Evolutionary conservation across 2,113 vertebrate species (phyloP).

Genomic region (western clawed frog (Xenopus tropicalis)): DNA sequence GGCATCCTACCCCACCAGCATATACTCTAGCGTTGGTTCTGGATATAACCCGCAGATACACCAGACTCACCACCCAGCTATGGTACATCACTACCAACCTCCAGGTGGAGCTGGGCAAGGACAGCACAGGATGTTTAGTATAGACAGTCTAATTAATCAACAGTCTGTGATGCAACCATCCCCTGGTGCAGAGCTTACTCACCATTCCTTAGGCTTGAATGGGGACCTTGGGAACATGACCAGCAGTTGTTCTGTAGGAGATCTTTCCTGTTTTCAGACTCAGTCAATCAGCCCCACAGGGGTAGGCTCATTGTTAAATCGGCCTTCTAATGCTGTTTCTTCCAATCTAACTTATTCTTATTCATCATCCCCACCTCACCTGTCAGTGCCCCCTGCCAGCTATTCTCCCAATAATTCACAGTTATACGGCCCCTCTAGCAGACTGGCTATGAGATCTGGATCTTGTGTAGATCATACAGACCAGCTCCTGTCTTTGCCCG

Average conservation of each 20-base stretch:
- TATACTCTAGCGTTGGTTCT: constrained; percentile 65
- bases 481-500: constrained; percentile 75
- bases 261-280: constrained; percentile 71
- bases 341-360: constrained; percentile 70
- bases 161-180: constrained; percentile 73
- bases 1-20: constrained; percentile 65
- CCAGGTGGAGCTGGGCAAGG: constrained; percentile 62
- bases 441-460: constrained; percentile 63
- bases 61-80: constrained; percentile 62
- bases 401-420: constrained; percentile 73
- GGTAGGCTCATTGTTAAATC: constrained; percentile 54
- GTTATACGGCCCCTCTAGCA: constrained; percentile 75
- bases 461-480: constrained; percentile 79
- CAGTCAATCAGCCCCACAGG: constrained; percentile 65
- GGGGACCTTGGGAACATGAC: constrained; percentile 63
- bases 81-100: constrained; percentile 72
- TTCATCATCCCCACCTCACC: constrained; percentile 71
- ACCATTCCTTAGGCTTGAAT: constrained; percentile 63
- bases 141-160: constrained; percentile 86
- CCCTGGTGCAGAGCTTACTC: constrained; percentile 59
- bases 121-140: constrained; percentile 87
- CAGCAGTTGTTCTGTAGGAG: constrained; percentile 68
- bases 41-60: constrained; percentile 61
- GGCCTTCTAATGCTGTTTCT: constrained; percentile 57
- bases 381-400: constrained; percentile 66